These are phyloP conservation scores for Chamaedrilus cognettii DNA, from an alignment of 2,888 invertebrate species.

Conservation along the genomic window DNA sequence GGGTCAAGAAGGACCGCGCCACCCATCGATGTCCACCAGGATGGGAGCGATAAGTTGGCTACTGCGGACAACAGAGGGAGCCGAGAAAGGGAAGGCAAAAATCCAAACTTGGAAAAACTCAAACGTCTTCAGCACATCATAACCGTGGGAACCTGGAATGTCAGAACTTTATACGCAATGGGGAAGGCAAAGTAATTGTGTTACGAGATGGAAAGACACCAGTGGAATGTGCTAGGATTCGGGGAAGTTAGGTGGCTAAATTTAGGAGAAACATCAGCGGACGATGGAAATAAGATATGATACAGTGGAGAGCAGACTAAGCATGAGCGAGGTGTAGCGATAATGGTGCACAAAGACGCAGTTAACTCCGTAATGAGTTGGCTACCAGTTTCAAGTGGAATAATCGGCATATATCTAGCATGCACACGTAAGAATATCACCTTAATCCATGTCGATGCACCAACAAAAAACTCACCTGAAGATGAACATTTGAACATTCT, in stretches of 20 bases:
- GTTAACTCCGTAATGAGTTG: neutral
- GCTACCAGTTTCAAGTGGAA: neutral
- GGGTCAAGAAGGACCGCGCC: neutral
- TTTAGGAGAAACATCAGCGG: neutral
- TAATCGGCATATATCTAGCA: neutral
- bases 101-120: too few species aligned
- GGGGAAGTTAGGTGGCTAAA: neutral
- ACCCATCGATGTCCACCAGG: neutral
- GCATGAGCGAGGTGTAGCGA: neutral
- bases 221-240: neutral
- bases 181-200: neutral
- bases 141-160: neutral
- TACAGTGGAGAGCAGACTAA: neutral
- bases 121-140: too few species aligned
- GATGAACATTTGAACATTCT: neutral
- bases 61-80: neutral
- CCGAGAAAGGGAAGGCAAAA: too few species aligned
- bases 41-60: neutral
- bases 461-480: neutral
- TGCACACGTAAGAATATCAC: neutral
- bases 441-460: conserved; percentile 1
- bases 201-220: neutral
- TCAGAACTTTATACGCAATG: neutral
- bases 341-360: neutral
- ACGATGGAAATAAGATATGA: neutral